phyloP scores from a whole-genome alignment of 1,140 invertebrate species.

The Thaumatotibia leucotreta region DNA sequence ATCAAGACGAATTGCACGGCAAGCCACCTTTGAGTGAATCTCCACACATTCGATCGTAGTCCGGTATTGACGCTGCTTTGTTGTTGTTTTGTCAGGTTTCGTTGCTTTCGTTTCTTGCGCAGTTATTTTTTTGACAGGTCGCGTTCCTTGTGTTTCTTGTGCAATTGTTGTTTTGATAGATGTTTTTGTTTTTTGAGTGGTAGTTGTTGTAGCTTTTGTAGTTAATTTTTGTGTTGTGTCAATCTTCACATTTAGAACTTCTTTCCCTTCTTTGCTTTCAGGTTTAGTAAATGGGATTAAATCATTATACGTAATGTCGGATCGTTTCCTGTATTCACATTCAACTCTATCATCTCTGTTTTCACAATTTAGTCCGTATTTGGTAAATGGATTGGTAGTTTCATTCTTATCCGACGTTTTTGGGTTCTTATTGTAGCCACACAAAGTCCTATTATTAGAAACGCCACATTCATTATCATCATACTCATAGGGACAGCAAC shows the following conservation, averaged over 20 bases:
- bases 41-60: not conserved
- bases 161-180: too few species aligned
- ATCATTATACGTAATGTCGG: not conserved
- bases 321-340: not conserved
- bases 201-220: not conserved
- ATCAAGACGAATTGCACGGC: not conserved
- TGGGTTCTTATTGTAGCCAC: not conserved
- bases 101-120: not conserved
- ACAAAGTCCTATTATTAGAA: not conserved
- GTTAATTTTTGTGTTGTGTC: not conserved
- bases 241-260: not conserved
- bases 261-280: not conserved
- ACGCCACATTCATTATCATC: not conserved
- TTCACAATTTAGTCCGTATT: not conserved
- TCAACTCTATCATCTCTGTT: not conserved
- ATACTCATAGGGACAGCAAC: not conserved
- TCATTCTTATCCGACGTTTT: not conserved
- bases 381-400: not conserved
- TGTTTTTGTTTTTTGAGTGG: too few species aligned
- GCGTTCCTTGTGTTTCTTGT: not conserved
- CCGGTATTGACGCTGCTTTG: not conserved
- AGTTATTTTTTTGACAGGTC: not conserved
- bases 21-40: not conserved
- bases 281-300: not conserved
- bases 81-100: not conserved